Base-by-base conservation (phyloP, 2,888 invertebrate species). In the Drosophila setosimentum region DNA sequence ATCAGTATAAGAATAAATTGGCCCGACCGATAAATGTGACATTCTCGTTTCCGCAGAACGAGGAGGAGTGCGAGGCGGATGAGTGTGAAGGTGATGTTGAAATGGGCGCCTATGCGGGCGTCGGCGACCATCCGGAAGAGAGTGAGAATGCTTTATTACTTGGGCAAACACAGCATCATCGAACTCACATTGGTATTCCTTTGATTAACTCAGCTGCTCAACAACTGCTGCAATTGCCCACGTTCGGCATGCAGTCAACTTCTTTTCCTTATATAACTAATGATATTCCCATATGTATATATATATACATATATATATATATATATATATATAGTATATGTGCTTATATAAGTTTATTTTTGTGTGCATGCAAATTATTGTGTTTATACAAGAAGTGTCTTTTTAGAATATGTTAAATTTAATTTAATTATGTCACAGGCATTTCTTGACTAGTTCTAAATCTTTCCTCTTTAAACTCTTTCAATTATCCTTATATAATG, bases 11-110 rank as follows among this genome's bases (percentile, higher is more conserved):
- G 94, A 96, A 96, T 69, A 97, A 97, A 68, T 95, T 96, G 73
- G 95, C 96, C 85, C 96, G 96, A 86, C 97, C 97, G 3, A 94
- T 98, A 76, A 98, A 97, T 91, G 97, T 98, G 1, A 97, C 97
- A 1, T 98, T 98, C 93, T 96, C 98, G 2, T 94, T 98, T 69
- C 97, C 97, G 0, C 96, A 97, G 90, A 94, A 96, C 61, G 96
- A 97, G 76, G 97, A 97, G 84, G 93, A 93, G 73, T 91, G 91
- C 67, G 93, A 93, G 78, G 93, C 93, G 80, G 91, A 90, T 60
- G 93, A 93, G 78, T 92, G 92, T 88, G 93, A 93, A 73, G 91
- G 87, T 75, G 93, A 93, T 80, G 87, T 80, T 69, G 93, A 93
- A 73, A 81, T 91, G 63, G 89, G 89, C 80, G 85, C 87, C 76